Base-by-base conservation (phyloP, 2,888 invertebrate genomes). In the Hyppa rectilinea region DNA sequence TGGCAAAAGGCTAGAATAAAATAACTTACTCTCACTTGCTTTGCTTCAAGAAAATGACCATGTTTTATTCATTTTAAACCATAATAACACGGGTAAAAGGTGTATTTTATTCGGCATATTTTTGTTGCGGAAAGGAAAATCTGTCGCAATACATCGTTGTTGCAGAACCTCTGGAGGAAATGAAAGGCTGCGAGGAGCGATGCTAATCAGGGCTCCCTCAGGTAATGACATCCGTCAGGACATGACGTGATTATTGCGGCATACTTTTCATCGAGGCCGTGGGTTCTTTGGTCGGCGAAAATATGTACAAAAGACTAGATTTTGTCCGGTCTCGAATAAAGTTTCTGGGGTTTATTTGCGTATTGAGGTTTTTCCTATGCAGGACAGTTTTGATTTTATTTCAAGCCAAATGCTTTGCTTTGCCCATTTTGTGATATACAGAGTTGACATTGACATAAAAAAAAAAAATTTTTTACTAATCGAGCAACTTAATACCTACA, bases 211-310 rank as follows among this genome's bases (percentile, higher is more conserved):
- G 64, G 56, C 49, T 72, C 63, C 47, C 47, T 45, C 40, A 58
- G 64, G 62, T 82, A 72, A 82, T 70, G 53, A 67, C 68, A 72
- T 79, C 79, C 76, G 69, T 56, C 56, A 55, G 56, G 50, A 55
- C 62, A 36, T 49, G 14, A 45, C 26, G 36, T 60, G 34, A 29
- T 45, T 68, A 52, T 43, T 4, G 10, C 29, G 17, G 1, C 29
- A 68, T 36, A 12, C n/a, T 47, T 36, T 45, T 10, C 7, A n/a
- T 4, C 49, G n/a, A n/a, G n/a, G 23, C 7, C 20, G 20, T 26
- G 23, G 9, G n/a, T 40, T 20, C 5, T n/a, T 31, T 38, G 12
- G 3, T 23, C 7, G 12, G 20, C 7, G 14, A 26, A 40, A 40
- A 38, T 20, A 6, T 6, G 10, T 56, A 23, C 6, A 26, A n/a